A percentile compares a stretch with the other conserved stretches of the same genome.
phyloP scores from a whole-genome alignment of 2,113 vertebrate genomes.

The Callipepla squamata region DNA sequence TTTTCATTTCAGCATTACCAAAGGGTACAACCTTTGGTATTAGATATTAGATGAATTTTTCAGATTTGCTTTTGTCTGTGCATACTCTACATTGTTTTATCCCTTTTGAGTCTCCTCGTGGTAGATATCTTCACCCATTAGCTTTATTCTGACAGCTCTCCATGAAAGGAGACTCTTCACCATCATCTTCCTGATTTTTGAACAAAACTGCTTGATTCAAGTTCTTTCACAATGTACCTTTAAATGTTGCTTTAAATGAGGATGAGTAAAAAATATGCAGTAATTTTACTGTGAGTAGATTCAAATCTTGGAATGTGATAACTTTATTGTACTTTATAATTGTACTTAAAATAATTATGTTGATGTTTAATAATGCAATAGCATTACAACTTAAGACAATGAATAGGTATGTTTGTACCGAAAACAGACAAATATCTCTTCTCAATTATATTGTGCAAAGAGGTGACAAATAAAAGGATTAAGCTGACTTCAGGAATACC shows the following conservation, averaged over 20 bases:
- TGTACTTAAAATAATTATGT: not conserved
- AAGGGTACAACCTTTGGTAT: not conserved
- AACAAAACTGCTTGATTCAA: not conserved
- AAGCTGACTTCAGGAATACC: not conserved
- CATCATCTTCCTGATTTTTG: not conserved
- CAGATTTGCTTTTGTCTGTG: not conserved
- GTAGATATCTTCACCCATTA: not conserved
- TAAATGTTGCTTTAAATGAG: not conserved
- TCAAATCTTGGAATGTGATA: not conserved
- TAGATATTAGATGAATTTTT: not conserved
- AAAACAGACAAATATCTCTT: not conserved
- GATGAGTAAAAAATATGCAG: not conserved
- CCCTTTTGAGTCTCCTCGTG: not conserved
- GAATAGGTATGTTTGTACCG: not conserved
- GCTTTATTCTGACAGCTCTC: not conserved
- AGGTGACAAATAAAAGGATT: not conserved
- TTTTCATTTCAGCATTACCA: not conserved
- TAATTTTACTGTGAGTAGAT: not conserved
- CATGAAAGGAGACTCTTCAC: fast-evolving
- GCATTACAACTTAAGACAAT: not conserved
- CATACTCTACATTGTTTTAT: no score
- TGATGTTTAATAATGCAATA: not conserved
- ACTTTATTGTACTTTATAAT: not conserved
- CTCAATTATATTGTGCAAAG: not conserved
- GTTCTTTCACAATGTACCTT: not conserved